phyloP scores from a whole-genome alignment of 1,140 invertebrate genomes.

The Bactericera cockerelli region DNA sequence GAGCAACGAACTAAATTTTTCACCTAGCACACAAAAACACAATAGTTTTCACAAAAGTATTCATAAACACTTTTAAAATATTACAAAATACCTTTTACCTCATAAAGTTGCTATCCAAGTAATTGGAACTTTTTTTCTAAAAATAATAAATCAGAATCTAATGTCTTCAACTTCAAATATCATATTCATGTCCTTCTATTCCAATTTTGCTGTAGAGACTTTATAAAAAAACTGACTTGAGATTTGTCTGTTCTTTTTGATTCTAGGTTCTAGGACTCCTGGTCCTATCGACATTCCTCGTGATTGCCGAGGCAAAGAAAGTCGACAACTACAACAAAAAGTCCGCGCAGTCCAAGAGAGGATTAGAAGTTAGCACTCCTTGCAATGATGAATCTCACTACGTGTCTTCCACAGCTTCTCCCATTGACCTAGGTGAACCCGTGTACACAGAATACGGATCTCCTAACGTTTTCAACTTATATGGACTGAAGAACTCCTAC shows the following conservation, averaged over 20 bases:
- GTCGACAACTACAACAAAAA: neutral
- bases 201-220: too few relatives aligned
- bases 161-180: too few relatives aligned
- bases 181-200: too few relatives aligned
- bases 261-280: constrained; percentile 3
- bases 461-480: neutral
- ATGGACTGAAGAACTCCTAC: neutral
- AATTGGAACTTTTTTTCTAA: too few relatives aligned
- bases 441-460: neutral
- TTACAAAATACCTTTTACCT: too few relatives aligned
- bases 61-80: too few relatives aligned
- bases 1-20: too few relatives aligned
- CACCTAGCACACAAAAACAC: too few relatives aligned
- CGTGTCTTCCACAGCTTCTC: neutral
- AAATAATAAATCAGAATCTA: too few relatives aligned
- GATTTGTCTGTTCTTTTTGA: neutral
- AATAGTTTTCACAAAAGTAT: too few relatives aligned
- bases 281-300: neutral
- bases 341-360: neutral
- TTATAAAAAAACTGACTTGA: too few relatives aligned
- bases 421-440: neutral
- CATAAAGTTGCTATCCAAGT: too few relatives aligned
- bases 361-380: neutral
- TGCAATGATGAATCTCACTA: neutral
- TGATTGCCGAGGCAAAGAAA: neutral